Evolutionary conservation across 2,888 invertebrate species (phyloP).

Genomic region (Podotricha telesiphe): DNA sequence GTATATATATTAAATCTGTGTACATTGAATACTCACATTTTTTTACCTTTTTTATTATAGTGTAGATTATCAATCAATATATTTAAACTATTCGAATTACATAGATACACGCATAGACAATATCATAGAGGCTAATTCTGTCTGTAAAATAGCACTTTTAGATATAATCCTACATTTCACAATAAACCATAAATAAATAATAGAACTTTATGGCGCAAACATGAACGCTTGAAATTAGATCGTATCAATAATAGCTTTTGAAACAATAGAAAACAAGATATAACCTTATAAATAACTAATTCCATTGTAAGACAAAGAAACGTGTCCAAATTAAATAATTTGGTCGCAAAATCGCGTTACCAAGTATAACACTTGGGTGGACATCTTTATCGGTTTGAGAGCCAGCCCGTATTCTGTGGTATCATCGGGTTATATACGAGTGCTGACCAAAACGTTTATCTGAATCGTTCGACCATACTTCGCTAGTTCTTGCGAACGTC

Average conservation of each 20-base stretch:
- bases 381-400: slow-evolving; percentile 61
- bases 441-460: slow-evolving; percentile 76
- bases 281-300: slow-evolving; percentile 16
- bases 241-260: slow-evolving; percentile 4
- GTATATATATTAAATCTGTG: too few species aligned
- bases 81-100: too few species aligned
- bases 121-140: too few species aligned
- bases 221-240: slow-evolving; percentile 5
- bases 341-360: slow-evolving; percentile 36
- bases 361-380: slow-evolving; percentile 56
- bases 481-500: slow-evolving; percentile 55
- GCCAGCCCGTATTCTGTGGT: slow-evolving; percentile 42
- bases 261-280: slow-evolving; percentile 12
- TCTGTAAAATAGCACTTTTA: too few species aligned
- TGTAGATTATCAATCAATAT: too few species aligned
- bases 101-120: too few species aligned
- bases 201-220: neutral
- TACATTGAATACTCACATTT: too few species aligned
- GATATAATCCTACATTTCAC: too few species aligned
- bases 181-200: neutral
- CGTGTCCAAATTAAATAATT: slow-evolving; percentile 40
- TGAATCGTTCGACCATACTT: slow-evolving; percentile 68
- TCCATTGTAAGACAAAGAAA: slow-evolving; percentile 15
- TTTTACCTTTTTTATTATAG: too few species aligned
- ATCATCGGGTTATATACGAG: slow-evolving; percentile 49